Evolutionary conservation across 2,888 invertebrate species (phyloP).

Genomic region (Macrosiphum euphorbiae): DNA sequence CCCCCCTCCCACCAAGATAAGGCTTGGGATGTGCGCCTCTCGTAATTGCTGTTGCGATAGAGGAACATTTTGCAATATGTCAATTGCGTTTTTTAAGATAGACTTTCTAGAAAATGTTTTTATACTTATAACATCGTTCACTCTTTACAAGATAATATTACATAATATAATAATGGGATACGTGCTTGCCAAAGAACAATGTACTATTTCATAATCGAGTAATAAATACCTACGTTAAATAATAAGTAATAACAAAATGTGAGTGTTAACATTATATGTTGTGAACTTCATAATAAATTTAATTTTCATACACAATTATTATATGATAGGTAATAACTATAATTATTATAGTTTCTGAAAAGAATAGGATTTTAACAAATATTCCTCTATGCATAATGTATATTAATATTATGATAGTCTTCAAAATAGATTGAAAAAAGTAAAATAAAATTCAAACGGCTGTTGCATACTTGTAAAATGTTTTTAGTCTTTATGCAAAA

Average conservation of each 20-base stretch:
- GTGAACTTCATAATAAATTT: no score
- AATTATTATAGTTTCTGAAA: not conserved
- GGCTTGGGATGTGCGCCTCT: not conserved
- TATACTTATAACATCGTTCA: not conserved
- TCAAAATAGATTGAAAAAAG: not conserved
- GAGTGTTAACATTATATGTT: no score
- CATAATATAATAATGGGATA: no score
- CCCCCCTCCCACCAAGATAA: not conserved
- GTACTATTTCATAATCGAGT: no score
- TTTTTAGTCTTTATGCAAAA: not conserved
- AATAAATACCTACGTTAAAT: no score
- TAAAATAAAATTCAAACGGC: not conserved
- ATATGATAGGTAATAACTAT: not conserved
- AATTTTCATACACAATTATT: no score
- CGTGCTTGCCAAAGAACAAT: no score
- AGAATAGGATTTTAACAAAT: not conserved
- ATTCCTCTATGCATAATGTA: not conserved
- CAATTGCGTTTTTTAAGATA: not conserved
- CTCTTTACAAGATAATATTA: no score
- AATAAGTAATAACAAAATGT: no score
- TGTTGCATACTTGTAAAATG: not conserved
- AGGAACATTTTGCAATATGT: not conserved
- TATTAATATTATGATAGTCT: not conserved
- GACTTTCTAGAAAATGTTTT: not conserved
- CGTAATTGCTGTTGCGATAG: not conserved